Conservation (phyloP, 2,888 invertebrate species). For the Patella ulyssiponensis region DNA sequence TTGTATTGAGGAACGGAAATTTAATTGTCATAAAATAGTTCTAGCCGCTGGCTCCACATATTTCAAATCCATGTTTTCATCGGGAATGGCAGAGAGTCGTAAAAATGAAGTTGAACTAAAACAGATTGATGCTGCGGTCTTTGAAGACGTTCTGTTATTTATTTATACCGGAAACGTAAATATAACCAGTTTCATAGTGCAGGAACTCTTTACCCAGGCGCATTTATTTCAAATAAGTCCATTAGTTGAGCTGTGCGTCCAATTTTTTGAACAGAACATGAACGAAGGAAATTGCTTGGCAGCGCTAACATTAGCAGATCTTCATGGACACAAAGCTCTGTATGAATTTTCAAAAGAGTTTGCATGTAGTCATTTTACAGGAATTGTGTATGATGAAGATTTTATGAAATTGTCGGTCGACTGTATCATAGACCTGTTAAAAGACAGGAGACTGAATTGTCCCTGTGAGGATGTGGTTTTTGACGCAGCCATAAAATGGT, state of each 20-base stretch:
- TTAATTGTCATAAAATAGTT: slow-evolving; percentile 62
- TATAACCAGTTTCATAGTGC: slow-evolving; percentile 51
- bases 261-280: slow-evolving; percentile 62
- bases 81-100: slow-evolving; percentile 65
- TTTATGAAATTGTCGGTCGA: slow-evolving; percentile 57
- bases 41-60: slow-evolving; percentile 65
- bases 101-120: slow-evolving; percentile 58
- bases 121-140: slow-evolving; percentile 58
- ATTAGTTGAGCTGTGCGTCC: slow-evolving; percentile 53
- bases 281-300: slow-evolving; percentile 63
- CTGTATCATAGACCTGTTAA: slow-evolving; percentile 58
- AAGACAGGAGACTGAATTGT: slow-evolving; percentile 56
- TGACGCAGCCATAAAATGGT: slow-evolving; percentile 59
- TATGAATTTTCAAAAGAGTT: slow-evolving; percentile 58
- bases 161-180: slow-evolving; percentile 61
- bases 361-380: slow-evolving; percentile 57
- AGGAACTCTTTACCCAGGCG: slow-evolving; percentile 62
- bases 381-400: slow-evolving; percentile 59
- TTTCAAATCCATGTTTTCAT: slow-evolving; percentile 65
- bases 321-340: slow-evolving; percentile 58
- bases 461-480: slow-evolving; percentile 58
- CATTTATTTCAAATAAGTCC: slow-evolving; percentile 55
- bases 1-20: slow-evolving; percentile 50
- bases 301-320: slow-evolving; percentile 61
- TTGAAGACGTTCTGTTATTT: slow-evolving; percentile 59